Evolutionary conservation across 2,888 invertebrate species (phyloP).

Genomic region (Crossocerus cetratus): DNA sequence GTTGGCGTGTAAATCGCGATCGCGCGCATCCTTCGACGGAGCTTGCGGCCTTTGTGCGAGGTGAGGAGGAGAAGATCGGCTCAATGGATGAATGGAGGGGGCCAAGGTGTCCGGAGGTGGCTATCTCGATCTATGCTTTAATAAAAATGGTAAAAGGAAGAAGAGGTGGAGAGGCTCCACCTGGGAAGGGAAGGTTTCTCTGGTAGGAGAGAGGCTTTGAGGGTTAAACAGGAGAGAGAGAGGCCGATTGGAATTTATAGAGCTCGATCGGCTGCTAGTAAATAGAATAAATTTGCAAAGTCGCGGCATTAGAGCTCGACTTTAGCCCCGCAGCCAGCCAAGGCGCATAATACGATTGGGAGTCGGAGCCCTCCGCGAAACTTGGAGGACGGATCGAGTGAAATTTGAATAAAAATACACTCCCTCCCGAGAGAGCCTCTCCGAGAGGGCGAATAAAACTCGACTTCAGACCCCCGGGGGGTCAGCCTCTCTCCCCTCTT

Average conservation of each 20-base stretch:
- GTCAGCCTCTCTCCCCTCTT: constrained; percentile 30
- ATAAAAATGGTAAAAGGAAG: too few relatives aligned
- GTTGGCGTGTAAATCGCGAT: constrained; percentile 5
- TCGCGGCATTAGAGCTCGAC: constrained; percentile 48
- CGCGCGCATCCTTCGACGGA: too few relatives aligned
- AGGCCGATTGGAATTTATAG: constrained; percentile 31
- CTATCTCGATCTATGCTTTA: too few relatives aligned
- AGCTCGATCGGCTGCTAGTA: constrained; percentile 39
- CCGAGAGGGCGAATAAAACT: constrained; percentile 62
- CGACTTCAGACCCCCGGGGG: constrained; percentile 34
- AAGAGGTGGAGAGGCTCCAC: background rate
- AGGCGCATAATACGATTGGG: constrained; percentile 56
- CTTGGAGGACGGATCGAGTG: constrained; percentile 58
- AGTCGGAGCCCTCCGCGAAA: constrained; percentile 41
- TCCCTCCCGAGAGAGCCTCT: constrained; percentile 51
- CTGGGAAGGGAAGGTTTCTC: constrained; percentile 8
- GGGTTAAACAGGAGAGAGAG: constrained; percentile 1
- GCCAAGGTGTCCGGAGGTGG: too few relatives aligned
- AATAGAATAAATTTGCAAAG: constrained; percentile 59
- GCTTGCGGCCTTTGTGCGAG: too few relatives aligned
- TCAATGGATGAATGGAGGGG: too few relatives aligned
- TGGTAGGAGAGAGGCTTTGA: constrained; percentile 17
- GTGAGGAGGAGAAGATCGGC: too few relatives aligned
- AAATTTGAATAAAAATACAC: constrained; percentile 70
- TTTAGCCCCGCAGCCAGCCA: constrained; percentile 31